Evolutionary conservation across 2,113 vertebrate species (phyloP).

Genomic region (Myrmophylax atrothorax): DNA sequence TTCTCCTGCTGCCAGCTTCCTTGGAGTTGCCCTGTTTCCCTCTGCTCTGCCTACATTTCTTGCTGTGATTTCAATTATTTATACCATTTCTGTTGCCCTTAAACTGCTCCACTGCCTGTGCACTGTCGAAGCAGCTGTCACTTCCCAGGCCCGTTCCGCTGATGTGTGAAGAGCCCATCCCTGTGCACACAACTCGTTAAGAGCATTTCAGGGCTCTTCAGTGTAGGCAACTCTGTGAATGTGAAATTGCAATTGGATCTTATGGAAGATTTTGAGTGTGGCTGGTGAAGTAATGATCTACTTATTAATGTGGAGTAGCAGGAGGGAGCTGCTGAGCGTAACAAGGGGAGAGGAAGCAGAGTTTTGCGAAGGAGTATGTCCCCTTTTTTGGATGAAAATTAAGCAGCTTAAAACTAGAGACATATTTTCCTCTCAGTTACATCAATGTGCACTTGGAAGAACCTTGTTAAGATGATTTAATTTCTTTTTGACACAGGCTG

Average conservation of each 20-base stretch:
- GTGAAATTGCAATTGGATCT: neutral
- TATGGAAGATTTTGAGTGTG: neutral
- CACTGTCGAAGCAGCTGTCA: neutral
- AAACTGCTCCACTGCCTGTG: neutral
- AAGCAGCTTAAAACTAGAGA: neutral
- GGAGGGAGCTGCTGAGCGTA: neutral
- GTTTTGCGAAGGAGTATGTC: neutral
- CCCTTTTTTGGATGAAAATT: neutral
- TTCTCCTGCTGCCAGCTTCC: slow-evolving; percentile 4
- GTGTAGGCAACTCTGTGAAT: neutral
- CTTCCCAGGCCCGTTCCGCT: neutral
- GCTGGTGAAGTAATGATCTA: neutral
- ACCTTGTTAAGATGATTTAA: neutral
- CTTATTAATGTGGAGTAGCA: neutral
- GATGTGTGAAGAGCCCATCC: neutral
- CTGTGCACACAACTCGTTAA: neutral
- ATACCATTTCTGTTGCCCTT: slow-evolving; percentile 23
- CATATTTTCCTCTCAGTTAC: neutral
- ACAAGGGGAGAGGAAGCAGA: neutral
- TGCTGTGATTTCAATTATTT: slow-evolving; percentile 46
- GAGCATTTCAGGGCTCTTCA: slow-evolving; percentile 9
- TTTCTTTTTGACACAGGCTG: neutral
- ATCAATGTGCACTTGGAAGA: neutral
- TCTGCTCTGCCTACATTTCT: slow-evolving; percentile 15
- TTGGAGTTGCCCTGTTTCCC: neutral